Conservation (phyloP, 1,140 invertebrate genomes). For the Whitmania pigra region DNA sequence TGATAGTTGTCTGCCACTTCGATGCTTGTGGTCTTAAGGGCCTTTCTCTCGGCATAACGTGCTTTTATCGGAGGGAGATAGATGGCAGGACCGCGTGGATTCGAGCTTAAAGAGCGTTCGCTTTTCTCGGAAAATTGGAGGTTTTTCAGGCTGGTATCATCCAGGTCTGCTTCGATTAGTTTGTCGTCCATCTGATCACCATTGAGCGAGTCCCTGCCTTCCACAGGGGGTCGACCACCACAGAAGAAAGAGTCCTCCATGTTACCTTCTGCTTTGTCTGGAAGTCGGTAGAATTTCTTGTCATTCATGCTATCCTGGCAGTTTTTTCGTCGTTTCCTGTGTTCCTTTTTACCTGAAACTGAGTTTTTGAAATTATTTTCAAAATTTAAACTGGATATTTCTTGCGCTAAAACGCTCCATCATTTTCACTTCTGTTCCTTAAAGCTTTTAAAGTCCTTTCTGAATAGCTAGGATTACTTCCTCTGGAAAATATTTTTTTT, state of each 20-base stretch:
- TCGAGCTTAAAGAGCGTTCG: too few species aligned
- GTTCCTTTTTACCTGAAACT: conserved; percentile 12
- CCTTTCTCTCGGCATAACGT: neutral
- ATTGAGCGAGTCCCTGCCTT: conserved; percentile 22
- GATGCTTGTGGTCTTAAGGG: conserved; percentile 39
- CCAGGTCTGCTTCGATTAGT: neutral
- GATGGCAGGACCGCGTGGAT: neutral
- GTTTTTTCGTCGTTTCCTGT: neutral
- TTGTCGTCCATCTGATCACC: conserved; percentile 9
- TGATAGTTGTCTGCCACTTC: conserved; percentile 42
- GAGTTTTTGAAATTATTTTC: neutral
- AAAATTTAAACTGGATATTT: too few species aligned
- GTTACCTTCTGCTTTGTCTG: neutral
- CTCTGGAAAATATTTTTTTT: too few species aligned
- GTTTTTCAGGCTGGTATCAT: neutral
- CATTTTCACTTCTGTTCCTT: too few species aligned
- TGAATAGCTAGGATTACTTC: too few species aligned
- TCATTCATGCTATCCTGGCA: neutral
- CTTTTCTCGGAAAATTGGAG: neutral
- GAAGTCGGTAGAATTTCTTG: conserved; percentile 11
- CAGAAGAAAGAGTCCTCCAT: neutral
- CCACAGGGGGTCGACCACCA: conserved; percentile 22
- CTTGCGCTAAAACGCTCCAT: too few species aligned
- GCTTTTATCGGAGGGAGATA: neutral
- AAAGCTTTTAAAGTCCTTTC: too few species aligned